Base-by-base conservation (phyloP, 2,888 invertebrate species). In the Mythimna albipuncta region DNA sequence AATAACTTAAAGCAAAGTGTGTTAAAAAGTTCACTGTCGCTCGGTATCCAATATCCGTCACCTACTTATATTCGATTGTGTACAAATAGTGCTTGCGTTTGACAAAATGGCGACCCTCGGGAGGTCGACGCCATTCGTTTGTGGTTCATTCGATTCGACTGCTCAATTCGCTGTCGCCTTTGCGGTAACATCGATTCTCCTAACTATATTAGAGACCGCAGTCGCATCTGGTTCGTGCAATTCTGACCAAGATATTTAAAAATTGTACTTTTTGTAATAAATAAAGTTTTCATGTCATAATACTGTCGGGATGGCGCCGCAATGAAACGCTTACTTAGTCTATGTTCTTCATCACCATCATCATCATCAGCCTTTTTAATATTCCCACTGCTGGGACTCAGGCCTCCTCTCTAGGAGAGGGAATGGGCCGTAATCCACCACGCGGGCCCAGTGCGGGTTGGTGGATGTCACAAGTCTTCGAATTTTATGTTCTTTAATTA, bases 101-200 rank as follows among this genome's bases (percentile, higher is more conserved):
- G 62, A 76, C 77, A 67, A 73, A 81, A 79, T 76, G 50, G 35
- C 69, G 67, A 41, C 82, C 74, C 69, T 71, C 26, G 71, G 64
- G 83, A 85, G 70, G 69, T 69, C 13, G 75, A 62, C 38, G 67
- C 44, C 52, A 69, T 78, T 75, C 72, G 74, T 83, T 85, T 83
- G 83, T 52, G 83, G 81, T 79, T 81, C 63, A 63, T 70, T 74
- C 50, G 76, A 75, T 67, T 72, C 64, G 59, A 74, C 66, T 65
- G 71, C 66, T 72, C 69, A 63, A 79, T 73, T 79, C 81, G 74
- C 71, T 59, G 76, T 75, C 75, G 70, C 67, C 61, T 75, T 75
- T 81, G 81, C 72, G 81, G 79, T 68, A 44, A 69, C 65, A 72
- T 81, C 73, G 59, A 84, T 81, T 82, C 71, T 10, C 26, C 61